phyloP scores from a whole-genome alignment of 2,797 vertebrate species.

The Podarcis lilfordi region DNA sequence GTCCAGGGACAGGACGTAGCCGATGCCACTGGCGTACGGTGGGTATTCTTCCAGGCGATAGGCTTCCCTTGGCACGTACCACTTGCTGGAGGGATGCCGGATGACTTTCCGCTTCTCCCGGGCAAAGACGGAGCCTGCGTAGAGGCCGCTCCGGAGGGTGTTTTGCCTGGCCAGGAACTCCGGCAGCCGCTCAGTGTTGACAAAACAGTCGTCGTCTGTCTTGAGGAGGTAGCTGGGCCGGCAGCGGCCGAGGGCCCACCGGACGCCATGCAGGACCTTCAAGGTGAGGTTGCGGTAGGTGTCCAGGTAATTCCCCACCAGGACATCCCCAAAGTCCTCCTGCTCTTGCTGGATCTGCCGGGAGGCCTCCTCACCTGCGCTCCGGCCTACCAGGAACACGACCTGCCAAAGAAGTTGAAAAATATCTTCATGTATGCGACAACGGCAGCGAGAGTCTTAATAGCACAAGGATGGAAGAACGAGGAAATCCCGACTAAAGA shows the following conservation, averaged over 20 bases:
- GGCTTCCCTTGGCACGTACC: constrained; percentile 12
- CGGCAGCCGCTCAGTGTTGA: background rate
- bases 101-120: constrained; percentile 28
- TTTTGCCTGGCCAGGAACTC: constrained; percentile 12
- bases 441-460: no score
- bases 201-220: constrained; percentile 47
- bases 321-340: constrained; percentile 6
- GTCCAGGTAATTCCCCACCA: constrained; percentile 39
- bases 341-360: background rate
- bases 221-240: background rate
- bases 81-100: constrained; percentile 37
- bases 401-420: constrained; percentile 22
- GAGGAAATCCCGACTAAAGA: no score
- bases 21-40: rapidly evolving
- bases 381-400: constrained; percentile 36
- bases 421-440: no score
- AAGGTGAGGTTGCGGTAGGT: constrained; percentile 49
- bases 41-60: background rate
- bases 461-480: no score
- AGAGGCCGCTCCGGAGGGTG: rapidly evolving
- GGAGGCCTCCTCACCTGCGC: rapidly evolving
- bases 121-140: background rate
- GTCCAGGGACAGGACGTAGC: constrained; percentile 31
- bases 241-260: constrained; percentile 29
- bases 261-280: constrained; percentile 27